Evolutionary conservation across 2,888 invertebrate genomes (phyloP), one percentile per base, ranked within the genome.

Genomic region (Taenaris catops): DNA sequence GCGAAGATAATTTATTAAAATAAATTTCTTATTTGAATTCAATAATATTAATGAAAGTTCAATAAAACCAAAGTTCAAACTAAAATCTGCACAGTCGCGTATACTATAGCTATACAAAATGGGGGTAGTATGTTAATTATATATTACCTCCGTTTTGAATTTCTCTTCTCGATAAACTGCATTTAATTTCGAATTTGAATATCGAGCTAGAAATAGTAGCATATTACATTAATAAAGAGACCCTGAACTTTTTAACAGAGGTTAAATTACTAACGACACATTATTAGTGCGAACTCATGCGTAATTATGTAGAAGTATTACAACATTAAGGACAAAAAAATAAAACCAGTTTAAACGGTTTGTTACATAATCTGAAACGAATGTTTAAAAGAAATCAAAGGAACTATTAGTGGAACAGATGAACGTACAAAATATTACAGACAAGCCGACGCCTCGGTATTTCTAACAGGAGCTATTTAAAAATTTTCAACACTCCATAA

Each of bases 221-320:
- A 10, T 2, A 27, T 27, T 27, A 18, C 18, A 27, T 10, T 18
- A 11, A 28, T 31, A 12, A 12, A 16, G 24, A 21, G 20, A 27
- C 37, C 36, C 10, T 39, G 43, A 38, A 40, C 45, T 37, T 53
- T 53, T 55, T 70, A 70, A 81, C 74, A 73, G 72, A 64, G 81
- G 83, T 83, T 79, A 81, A 83, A 71, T 68, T 71, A 75, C 78
- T 80, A 76, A 78, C 67, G 73, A 53, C 63, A 58, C 53, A 48
- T 70, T 68, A 67, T 56, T 58, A 61, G 49, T 41, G 58, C 44
- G 53, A 59, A 60, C 57, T 48, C 49, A 48, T 19, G 11, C 17
- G 11, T 8, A 28, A 28, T 27, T 18, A 27, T 7, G 10, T 6
- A 12, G 28, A 4, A 28, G 12, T 28, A 28, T 8, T 12, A 20